These are phyloP conservation scores for Pristis pectinata DNA, from an alignment of 2,797 vertebrate species.

Conservation along the genomic window DNA sequence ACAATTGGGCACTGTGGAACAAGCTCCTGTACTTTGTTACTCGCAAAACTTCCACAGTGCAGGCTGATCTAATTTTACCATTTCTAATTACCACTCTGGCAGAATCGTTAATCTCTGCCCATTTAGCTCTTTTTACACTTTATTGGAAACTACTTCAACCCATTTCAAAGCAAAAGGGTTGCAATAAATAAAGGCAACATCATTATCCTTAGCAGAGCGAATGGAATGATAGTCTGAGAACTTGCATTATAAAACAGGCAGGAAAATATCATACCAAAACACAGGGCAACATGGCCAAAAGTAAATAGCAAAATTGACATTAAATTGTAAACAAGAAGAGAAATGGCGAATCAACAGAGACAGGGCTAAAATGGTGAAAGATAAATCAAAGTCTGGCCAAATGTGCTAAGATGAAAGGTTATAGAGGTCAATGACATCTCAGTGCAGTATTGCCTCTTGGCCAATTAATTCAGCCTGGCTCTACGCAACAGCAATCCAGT, in stretches of 20 bases:
- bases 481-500: too few species aligned
- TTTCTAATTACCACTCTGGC: conserved; percentile 26
- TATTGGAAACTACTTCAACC: conserved; percentile 20
- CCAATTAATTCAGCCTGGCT: too few species aligned
- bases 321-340: background rate
- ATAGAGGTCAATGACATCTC: background rate
- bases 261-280: background rate
- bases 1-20: background rate
- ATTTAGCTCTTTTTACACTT: conserved; percentile 14
- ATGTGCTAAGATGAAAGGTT: background rate
- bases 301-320: background rate
- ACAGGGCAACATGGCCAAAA: background rate
- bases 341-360: background rate
- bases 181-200: background rate
- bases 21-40: background rate
- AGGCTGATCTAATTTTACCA: conserved; percentile 30
- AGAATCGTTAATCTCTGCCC: conserved; percentile 8
- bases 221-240: background rate
- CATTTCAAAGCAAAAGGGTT: background rate
- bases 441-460: background rate
- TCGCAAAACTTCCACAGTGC: conserved; percentile 5
- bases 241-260: background rate
- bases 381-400: background rate
- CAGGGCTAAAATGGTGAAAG: background rate
- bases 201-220: conserved; percentile 9